Evolutionary conservation across 2,797 vertebrate genomes (phyloP), one percentile per base, ranked within the genome.

Genomic region (Cuniculus paca): DNA sequence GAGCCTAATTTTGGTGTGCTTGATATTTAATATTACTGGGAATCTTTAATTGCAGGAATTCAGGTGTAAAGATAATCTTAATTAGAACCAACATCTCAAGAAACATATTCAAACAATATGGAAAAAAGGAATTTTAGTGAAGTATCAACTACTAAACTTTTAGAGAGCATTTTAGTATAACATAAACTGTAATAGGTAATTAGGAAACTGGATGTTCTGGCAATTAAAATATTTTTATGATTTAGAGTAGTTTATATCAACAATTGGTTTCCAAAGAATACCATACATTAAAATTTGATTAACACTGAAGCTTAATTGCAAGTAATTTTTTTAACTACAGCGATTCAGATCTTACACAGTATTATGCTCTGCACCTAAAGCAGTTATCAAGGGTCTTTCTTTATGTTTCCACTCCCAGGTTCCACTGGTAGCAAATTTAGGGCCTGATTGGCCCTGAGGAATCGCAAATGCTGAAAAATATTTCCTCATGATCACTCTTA

Each of bases 221-320:
- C 80, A 79, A 60, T 58, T 94, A 45, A 95, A 90, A 14, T 92
- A 87, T 82, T 81, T 52, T 36, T 80, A 24, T 89, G 77, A 60
- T 68, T 94, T 34, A 86, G 45, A 95, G 61, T 81, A 80, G 24
- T 26, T 95, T 92, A 20, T 50, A 84, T 75, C 80, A 92, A 86
- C 52, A 91, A 81, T n/a, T 80, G 45, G 58, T 83, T 92, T 97
- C 70, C 77, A 86, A 97, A 95, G 68, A 90, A 52, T 87, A 48
- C 58, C 52, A 65, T 52, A 85, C 14, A 81, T 95, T 96, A 92
- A 61, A 96, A 95, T 94, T 95, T 52, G 70, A 36, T 63, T 92
- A 86, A 92, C 39, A 1, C 48, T 91, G 68, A 95, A 94, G 58
- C 31, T 83, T 95, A 91, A 63, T 65, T 88, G 39, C n/a, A 86